These are phyloP conservation scores for Pinna nobilis DNA, from an alignment of 1,140 invertebrate species.

Conservation along the genomic window DNA sequence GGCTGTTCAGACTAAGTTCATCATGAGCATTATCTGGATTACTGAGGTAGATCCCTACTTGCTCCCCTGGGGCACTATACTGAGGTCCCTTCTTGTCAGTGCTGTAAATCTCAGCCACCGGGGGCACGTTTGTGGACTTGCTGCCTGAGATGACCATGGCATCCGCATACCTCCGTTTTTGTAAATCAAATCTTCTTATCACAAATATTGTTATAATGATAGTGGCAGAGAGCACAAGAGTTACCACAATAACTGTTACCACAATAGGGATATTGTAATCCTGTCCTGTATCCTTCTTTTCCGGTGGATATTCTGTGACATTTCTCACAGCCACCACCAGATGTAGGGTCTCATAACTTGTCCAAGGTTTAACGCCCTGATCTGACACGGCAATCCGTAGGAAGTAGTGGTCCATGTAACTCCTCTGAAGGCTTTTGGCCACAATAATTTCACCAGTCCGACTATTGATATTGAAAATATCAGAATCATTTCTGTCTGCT, in stretches of 20 bases:
- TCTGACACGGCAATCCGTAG: constrained; percentile 47
- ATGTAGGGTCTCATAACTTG: constrained; percentile 15
- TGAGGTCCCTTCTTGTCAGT: background rate
- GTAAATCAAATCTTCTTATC: constrained; percentile 48
- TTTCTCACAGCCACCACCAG: constrained; percentile 30
- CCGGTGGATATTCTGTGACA: constrained; percentile 9
- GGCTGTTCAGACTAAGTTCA: constrained; percentile 9
- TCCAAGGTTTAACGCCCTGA: constrained; percentile 31
- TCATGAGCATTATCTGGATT: background rate
- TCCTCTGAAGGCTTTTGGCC: constrained; percentile 37
- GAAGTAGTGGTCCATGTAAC: constrained; percentile 39
- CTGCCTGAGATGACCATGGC: background rate
- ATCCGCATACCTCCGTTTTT: constrained; percentile 29
- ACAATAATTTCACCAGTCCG: constrained; percentile 47
- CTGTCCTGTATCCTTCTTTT: constrained; percentile 10
- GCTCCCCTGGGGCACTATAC: constrained; percentile 9
- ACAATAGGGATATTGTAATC: constrained; percentile 49
- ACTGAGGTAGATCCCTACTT: constrained; percentile 6
- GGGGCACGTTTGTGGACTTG: background rate
- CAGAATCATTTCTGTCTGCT: constrained; percentile 47
- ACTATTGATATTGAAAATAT: constrained; percentile 49
- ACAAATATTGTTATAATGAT: constrained; percentile 53
- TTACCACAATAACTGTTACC: constrained; percentile 53
- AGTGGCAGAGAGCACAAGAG: constrained; percentile 45
- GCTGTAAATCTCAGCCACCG: background rate